These are phyloP conservation scores for Drosophila novamexicana DNA, from an alignment of 1,140 invertebrate genomes.

Conservation along the genomic window DNA sequence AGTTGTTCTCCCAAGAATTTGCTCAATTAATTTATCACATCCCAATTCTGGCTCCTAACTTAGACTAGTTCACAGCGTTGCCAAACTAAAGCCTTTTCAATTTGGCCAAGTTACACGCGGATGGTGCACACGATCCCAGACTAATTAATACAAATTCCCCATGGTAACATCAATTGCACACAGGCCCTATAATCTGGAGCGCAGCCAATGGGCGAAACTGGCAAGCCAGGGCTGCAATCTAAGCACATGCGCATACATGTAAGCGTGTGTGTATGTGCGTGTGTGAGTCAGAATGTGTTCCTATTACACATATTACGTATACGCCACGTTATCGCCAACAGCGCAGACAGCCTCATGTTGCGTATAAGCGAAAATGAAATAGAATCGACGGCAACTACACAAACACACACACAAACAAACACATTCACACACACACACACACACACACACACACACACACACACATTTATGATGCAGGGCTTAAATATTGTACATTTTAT, in stretches of 20 bases:
- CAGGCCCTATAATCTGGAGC: neutral
- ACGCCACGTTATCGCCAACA: constrained; percentile 53
- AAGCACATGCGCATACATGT: neutral
- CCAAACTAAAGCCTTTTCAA: constrained; percentile 13
- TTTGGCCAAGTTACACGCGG: constrained; percentile 10
- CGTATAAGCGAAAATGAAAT: constrained; percentile 36
- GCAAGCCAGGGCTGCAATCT: constrained; percentile 13
- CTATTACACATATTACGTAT: constrained; percentile 58
- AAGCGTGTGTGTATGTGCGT: constrained; percentile 5
- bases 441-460: constrained; percentile 7
- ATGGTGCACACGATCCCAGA: constrained; percentile 26
- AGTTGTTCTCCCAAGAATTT: no score
- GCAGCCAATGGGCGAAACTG: constrained; percentile 10
- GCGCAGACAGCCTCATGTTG: constrained; percentile 45
- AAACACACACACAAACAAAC: constrained; percentile 18
- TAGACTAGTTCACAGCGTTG: neutral
- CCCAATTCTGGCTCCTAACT: neutral
- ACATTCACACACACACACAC: neutral
- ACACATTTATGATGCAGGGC: constrained; percentile 37
- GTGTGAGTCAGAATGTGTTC: constrained; percentile 11
- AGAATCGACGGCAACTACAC: constrained; percentile 6
- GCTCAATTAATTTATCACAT: no score
- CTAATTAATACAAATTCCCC: constrained; percentile 70
- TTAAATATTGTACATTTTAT: constrained; percentile 74
- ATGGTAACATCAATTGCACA: constrained; percentile 19